These are phyloP conservation scores for Planiliza haematocheilus DNA, from an alignment of 2,113 vertebrate genomes.

Conservation along the genomic window DNA sequence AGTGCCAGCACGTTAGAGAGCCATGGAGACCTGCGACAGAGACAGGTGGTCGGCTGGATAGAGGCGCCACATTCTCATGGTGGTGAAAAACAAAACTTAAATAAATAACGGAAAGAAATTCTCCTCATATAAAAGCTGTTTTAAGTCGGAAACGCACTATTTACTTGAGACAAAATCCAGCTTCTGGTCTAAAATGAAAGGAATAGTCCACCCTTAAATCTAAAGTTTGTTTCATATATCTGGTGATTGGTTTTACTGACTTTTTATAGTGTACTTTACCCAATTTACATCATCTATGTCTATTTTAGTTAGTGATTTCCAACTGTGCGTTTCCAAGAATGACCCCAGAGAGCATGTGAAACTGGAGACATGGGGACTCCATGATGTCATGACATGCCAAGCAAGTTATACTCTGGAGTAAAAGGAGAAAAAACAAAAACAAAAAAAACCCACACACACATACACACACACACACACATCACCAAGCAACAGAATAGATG, in stretches of 20 bases:
- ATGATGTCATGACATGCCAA: conserved; percentile 6
- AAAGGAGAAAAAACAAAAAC: background rate
- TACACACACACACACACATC: too few relatives aligned
- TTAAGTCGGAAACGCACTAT: too few relatives aligned
- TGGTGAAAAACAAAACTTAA: too few relatives aligned
- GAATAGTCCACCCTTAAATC: conserved; percentile 15
- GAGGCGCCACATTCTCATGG: conserved; percentile 27
- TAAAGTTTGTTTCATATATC: too few relatives aligned
- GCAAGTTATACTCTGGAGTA: conserved; percentile 15
- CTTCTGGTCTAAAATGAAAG: conserved; percentile 10
- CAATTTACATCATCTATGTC: background rate
- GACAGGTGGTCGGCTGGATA: conserved; percentile 39
- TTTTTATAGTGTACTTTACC: conserved; percentile 5
- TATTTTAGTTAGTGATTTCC: background rate
- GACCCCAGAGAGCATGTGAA: conserved; percentile 27
- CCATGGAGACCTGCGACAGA: conserved; percentile 59
- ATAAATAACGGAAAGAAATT: background rate
- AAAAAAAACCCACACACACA: too few relatives aligned
- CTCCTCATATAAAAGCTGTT: background rate
- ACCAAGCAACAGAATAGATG: conserved; percentile 24
- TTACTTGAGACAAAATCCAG: background rate
- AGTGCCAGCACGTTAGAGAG: conserved; percentile 70
- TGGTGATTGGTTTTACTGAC: background rate
- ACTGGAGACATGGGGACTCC: conserved; percentile 12
- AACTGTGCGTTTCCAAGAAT: background rate